Evolutionary conservation across 1,140 invertebrate species (phyloP).

Genomic region (Drosophila novamexicana): DNA sequence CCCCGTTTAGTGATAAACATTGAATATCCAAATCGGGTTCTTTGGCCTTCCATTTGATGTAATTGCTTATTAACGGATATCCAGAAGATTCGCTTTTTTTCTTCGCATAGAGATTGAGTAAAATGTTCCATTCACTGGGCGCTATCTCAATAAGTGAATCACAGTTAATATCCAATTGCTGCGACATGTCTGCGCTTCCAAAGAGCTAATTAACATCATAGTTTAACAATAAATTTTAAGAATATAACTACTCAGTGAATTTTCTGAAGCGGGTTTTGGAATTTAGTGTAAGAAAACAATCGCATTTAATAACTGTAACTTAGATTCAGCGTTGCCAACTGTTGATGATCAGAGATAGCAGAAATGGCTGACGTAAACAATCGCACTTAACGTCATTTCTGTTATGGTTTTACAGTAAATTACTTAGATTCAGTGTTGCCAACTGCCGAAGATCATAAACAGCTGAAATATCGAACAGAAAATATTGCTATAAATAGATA

Average conservation of each 20-base stretch:
- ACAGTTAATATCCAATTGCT: background rate
- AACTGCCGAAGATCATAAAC: no score
- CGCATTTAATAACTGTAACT: no score
- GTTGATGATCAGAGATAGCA: no score
- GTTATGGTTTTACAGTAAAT: no score
- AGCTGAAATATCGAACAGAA: no score
- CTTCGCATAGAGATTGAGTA: background rate
- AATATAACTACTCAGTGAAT: background rate
- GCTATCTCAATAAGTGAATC: background rate
- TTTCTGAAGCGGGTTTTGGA: no score
- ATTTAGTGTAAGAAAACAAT: no score
- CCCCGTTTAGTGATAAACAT: conserved; percentile 62
- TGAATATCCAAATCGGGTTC: conserved; percentile 40
- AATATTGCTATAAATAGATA: no score
- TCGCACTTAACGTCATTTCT: no score
- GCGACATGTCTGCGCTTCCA: background rate
- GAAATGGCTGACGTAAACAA: no score
- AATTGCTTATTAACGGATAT: conserved; percentile 56
- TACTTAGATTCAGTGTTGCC: no score
- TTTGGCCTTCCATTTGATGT: conserved; percentile 54
- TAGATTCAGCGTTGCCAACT: no score
- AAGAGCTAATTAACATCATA: background rate
- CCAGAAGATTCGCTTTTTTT: conserved; percentile 37
- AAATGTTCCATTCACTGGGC: background rate
- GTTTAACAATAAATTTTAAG: background rate